Percentiles rank a stretch among this genome's conserved stretches.
These are phyloP conservation scores for Apis laboriosa DNA, from an alignment of 1,140 invertebrate genomes.

Conservation along the genomic window DNA sequence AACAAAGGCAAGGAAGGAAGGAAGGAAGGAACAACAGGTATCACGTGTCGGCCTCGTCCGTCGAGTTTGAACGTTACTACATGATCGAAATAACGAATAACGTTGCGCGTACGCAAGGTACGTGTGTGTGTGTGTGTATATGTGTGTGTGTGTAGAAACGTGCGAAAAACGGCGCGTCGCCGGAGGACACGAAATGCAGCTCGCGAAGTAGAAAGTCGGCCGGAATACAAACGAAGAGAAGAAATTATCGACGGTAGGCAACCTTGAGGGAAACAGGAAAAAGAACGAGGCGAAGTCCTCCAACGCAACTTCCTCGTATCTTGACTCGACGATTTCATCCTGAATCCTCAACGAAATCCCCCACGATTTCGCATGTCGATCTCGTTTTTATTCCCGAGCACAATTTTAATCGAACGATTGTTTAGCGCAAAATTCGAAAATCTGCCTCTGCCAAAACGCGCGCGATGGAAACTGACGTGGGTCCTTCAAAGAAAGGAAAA, in stretches of 20 bases:
- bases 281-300: neutral
- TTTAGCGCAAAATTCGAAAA: too few relatives aligned
- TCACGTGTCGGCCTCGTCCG: neutral
- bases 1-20: neutral
- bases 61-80: neutral
- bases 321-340: neutral
- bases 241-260: neutral
- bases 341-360: too few relatives aligned
- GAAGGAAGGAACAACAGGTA: neutral
- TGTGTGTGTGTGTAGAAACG: neutral
- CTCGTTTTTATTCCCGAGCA: neutral
- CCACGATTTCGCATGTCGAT: neutral
- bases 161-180: too few relatives aligned
- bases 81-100: neutral
- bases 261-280: slow-evolving; percentile 13
- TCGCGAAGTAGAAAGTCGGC: neutral
- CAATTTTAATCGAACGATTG: slow-evolving; percentile 18
- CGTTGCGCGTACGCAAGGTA: too few relatives aligned
- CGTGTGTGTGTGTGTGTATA: too few relatives aligned
- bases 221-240: slow-evolving; percentile 26
- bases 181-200: neutral
- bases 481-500: too few relatives aligned
- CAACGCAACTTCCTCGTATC: neutral
- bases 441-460: neutral
- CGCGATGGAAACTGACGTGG: too few relatives aligned